Conservation (phyloP, 2,888 invertebrate species). For the Zhuqinia jingwanae region DNA sequence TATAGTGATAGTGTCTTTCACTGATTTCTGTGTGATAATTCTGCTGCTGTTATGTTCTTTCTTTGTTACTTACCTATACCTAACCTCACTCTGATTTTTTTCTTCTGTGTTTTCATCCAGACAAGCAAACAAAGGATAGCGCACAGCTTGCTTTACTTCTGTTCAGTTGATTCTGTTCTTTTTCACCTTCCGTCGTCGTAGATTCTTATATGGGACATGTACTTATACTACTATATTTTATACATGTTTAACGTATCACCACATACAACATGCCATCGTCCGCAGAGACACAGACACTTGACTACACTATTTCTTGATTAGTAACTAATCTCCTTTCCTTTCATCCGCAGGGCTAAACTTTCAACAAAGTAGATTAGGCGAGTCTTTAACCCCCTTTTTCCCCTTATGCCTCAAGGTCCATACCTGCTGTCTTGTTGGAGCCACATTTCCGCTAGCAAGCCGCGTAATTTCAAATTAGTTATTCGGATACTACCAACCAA, state of each 20-base stretch:
- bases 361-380: slow-evolving; percentile 72
- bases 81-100: not conserved
- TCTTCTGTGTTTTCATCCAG: not conserved
- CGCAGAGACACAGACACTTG: slow-evolving; percentile 60
- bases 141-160: not conserved
- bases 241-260: not conserved
- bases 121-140: slow-evolving; percentile 10
- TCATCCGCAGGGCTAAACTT: slow-evolving; percentile 68
- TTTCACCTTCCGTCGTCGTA: not conserved
- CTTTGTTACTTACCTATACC: not conserved
- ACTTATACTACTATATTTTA: too few relatives aligned
- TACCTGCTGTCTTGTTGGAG: not conserved
- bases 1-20: not conserved
- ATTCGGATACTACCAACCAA: not conserved
- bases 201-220: slow-evolving; percentile 1
- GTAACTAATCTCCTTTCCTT: slow-evolving; percentile 73
- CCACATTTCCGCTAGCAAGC: not conserved
- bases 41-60: not conserved
- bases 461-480: slow-evolving; percentile 61
- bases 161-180: slow-evolving; percentile 21
- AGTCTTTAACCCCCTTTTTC: slow-evolving; percentile 55
- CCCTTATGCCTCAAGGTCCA: slow-evolving; percentile 56
- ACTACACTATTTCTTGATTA: slow-evolving; percentile 74
- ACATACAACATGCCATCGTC: not conserved
- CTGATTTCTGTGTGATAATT: not conserved